These are phyloP conservation scores for Electrophaes corylata DNA, from an alignment of 2,888 invertebrate species.

Conservation along the genomic window DNA sequence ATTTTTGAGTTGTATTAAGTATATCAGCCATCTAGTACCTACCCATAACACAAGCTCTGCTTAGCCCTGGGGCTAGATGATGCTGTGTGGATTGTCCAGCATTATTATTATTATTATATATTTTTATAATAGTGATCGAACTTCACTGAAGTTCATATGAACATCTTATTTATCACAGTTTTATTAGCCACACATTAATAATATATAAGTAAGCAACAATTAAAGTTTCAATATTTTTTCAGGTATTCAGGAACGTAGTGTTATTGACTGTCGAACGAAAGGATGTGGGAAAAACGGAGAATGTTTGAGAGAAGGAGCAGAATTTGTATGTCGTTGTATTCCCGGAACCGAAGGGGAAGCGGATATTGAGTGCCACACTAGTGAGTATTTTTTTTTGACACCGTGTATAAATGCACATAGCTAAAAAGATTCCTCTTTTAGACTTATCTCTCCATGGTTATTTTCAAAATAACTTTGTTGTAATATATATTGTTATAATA, in stretches of 20 bases:
- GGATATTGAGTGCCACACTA: constrained; percentile 87
- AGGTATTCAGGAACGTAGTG: constrained; percentile 85
- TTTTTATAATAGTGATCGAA: no score
- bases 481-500: constrained; percentile 5
- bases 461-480: constrained; percentile 10
- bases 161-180: no score
- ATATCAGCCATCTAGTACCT: no score
- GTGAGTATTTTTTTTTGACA: constrained; percentile 70
- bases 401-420: constrained; percentile 80
- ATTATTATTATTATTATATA: no score
- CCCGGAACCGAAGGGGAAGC: constrained; percentile 90
- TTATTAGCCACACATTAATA: background rate
- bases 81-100: no score
- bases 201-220: no score
- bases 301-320: constrained; percentile 92
- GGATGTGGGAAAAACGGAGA: constrained; percentile 94
- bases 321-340: constrained; percentile 92
- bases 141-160: no score
- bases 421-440: constrained; percentile 16
- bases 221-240: constrained; percentile 15
- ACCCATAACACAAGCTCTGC: no score
- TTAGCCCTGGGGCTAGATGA: no score
- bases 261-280: constrained; percentile 91
- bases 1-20: no score
- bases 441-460: constrained; percentile 12